Conservation (phyloP, 2,888 invertebrate species). For the Acheta domesticus region DNA sequence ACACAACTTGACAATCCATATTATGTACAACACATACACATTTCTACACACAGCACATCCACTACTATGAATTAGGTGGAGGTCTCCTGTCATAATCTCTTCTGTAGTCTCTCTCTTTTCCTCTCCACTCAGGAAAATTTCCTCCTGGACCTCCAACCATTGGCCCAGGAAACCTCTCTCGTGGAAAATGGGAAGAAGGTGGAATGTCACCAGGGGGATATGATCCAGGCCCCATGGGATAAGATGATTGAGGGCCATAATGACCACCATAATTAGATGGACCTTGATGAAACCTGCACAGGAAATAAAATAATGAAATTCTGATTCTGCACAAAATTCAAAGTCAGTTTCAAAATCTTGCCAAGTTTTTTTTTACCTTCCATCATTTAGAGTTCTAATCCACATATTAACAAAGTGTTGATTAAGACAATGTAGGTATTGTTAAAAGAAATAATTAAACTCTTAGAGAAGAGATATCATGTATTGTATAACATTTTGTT, state of each 20-base stretch:
- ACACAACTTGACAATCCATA: not conserved
- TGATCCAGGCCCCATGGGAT: slow-evolving; percentile 23
- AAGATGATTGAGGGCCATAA: slow-evolving; percentile 28
- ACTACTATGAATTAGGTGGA: slow-evolving; percentile 45
- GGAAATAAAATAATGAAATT: not conserved
- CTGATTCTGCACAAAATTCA: no score
- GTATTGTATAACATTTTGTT: no score
- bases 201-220: slow-evolving; percentile 31
- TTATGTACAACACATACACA: slow-evolving; percentile 25
- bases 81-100: slow-evolving; percentile 65
- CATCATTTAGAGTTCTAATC: no score
- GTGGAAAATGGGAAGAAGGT: slow-evolving; percentile 32
- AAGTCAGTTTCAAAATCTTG: no score
- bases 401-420: no score
- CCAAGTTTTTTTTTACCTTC: no score
- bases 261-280: slow-evolving; percentile 31
- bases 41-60: slow-evolving; percentile 11
- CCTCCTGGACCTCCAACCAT: slow-evolving; percentile 24
- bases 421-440: no score
- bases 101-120: slow-evolving; percentile 48
- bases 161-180: slow-evolving; percentile 33
- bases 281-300: slow-evolving; percentile 33
- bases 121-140: slow-evolving; percentile 34
- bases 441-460: no score
- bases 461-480: no score